Conservation (phyloP, 2,113 vertebrate species). For the Tenrec ecaudatus region DNA sequence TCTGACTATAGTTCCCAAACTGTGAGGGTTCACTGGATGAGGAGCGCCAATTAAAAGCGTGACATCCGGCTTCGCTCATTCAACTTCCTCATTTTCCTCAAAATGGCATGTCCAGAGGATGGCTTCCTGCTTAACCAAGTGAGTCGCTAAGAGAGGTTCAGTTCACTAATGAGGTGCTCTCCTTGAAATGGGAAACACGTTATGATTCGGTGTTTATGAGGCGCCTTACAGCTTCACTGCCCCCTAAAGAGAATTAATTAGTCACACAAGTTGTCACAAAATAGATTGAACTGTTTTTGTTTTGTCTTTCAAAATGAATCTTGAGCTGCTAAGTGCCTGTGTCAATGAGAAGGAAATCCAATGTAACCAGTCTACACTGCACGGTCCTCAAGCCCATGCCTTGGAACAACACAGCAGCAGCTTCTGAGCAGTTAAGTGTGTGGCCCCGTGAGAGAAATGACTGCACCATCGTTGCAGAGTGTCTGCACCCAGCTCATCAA, state of each 20-base stretch:
- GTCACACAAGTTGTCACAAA: conserved; percentile 32
- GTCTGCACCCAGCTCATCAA: background rate
- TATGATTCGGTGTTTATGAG: background rate
- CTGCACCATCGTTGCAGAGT: background rate
- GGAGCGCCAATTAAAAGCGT: conserved; percentile 59
- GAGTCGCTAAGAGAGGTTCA: conserved; percentile 7
- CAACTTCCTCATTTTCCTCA: conserved; percentile 13
- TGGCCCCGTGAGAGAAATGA: background rate
- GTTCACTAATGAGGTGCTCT: background rate
- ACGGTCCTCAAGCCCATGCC: background rate
- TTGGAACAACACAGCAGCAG: background rate
- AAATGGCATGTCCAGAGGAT: conserved; percentile 51
- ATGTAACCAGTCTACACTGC: conserved; percentile 43
- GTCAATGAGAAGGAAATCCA: background rate
- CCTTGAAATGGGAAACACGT: conserved; percentile 3
- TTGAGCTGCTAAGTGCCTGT: background rate
- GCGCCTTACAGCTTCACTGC: background rate
- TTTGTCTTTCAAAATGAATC: background rate
- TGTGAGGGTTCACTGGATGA: background rate
- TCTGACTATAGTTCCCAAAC: background rate
- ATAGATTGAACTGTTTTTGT: background rate
- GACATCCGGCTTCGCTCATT: conserved; percentile 47
- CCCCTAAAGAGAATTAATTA: conserved; percentile 7
- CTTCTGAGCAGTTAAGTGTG: conserved; percentile 12
- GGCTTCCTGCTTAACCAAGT: conserved; percentile 55